Conservation (phyloP, 2,888 invertebrate genomes). For the Caenorhabditis japonica region DNA sequence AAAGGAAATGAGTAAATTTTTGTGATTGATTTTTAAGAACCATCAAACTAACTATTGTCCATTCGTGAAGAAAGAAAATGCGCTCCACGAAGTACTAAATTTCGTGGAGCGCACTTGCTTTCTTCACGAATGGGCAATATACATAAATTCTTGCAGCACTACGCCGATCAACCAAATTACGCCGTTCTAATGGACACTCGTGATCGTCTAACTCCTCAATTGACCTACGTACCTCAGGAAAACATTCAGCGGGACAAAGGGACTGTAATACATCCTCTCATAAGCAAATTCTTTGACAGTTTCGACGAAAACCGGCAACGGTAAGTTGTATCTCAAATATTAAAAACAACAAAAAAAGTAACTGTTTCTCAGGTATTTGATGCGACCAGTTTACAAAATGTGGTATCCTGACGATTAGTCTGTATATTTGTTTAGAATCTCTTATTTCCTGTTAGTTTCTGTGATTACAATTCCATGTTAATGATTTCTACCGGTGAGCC, state of each 20-base stretch:
- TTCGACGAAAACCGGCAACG: constrained; percentile 54
- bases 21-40: background rate
- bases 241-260: constrained; percentile 77
- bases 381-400: constrained; percentile 28
- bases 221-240: constrained; percentile 71
- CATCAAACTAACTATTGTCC: no score
- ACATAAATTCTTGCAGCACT: constrained; percentile 49
- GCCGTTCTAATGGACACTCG: constrained; percentile 80
- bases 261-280: constrained; percentile 78
- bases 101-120: no score
- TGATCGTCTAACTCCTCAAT: constrained; percentile 78
- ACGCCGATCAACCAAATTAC: constrained; percentile 79
- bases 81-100: no score
- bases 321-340: constrained; percentile 2
- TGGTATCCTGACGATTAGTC: constrained; percentile 41
- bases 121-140: no score
- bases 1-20: no score
- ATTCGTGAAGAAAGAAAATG: no score
- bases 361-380: constrained; percentile 28
- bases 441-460: background rate
- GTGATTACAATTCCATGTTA: background rate
- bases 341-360: no score
- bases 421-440: background rate
- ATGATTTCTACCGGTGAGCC: no score
- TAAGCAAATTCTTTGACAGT: constrained; percentile 78